Base-by-base conservation (phyloP, 2,113 vertebrate genomes). In the Paratilapia polleni region DNA sequence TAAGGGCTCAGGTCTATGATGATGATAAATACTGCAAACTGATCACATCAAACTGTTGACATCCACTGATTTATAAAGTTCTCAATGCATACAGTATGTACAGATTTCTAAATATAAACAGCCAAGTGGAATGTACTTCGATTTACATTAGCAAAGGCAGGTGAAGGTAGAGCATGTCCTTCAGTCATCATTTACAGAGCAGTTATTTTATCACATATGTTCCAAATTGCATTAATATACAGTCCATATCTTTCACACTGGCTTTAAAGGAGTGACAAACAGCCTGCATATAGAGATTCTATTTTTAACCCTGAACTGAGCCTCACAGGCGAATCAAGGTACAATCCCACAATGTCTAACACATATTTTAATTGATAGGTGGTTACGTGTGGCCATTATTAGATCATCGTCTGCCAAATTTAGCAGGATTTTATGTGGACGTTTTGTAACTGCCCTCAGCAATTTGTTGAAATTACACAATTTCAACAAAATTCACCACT, bases 51-150 rank as follows among this genome's bases (percentile, higher is more conserved):
- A 91, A 91, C 77, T 74, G 88, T 88, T 90, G 78, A 93, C 90
- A 94, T 86, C 94, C 87, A 91, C 70, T 86, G 87, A 91, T 94
- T 95, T 94, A 95, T 92, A 95, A 96, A 96, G 86, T 88, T 94
- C 78, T 94, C 59, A 89, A 86, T 82, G 87, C 85, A 89, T 95
- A 94, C 95, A 82, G 34, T 90, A 94, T 96, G 68, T 95, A 96
- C 95, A 96, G 84, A 83, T 88, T 84, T 91, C 24, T 89, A 59
- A 82, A 80, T 92, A 95, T 93, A 96, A 94, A 95, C 94, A 95
- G 87, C 94, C 87, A 90, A 74, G 85, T 90, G 96, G 95, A 96
- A 96, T 96, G 95, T 96, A 91, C 17, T 79, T 90, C 89, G 36
- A 94, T 94, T 93, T 94, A 94, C 91, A 96, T 86, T 82, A 85